Base-by-base conservation (phyloP, 2,888 invertebrate genomes). In the Campoplex nolae region DNA sequence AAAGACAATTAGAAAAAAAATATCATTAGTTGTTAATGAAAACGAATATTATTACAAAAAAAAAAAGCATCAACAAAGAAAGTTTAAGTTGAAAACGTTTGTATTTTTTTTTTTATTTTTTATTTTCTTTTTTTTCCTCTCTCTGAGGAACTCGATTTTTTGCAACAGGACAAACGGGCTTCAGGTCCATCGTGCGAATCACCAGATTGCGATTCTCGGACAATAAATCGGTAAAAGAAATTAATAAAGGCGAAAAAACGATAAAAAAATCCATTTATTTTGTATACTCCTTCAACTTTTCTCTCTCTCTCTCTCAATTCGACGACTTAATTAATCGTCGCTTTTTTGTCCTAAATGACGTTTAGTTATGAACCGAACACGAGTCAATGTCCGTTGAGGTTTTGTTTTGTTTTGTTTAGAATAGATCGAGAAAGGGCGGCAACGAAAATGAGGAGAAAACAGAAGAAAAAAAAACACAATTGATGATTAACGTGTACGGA, bases 1-100 rank as follows among this genome's bases (percentile, higher is more conserved):
- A 85, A 89, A 89, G 88, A 88, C 88, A 83, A 83, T 83, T 89
- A 87, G 85, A 71, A 71, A 23, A 23, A 23, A 42, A 81, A 87
- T 88, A 88, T 85, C 88, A 82, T 81, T 86, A 83, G 84, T 48
- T n/a, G 84, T 87, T 18, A 8, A 73, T 77, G 84, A 32, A 48
- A 48, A 6, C 18, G n/a, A 75, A n/a, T 32, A 32, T 71, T 23
- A 9, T 38, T 38, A 6, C 38, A 38, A 38, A 38, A 0, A 48
- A 71, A 16, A 28, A 45, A 45, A 28, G 23, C 67, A 67, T 8
- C 18, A 67, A 35, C 58, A 38, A 23, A 23, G 23, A 23, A 38
- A 68, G 38, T 9, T 38, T 11, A 38, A 32, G 38, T n/a, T 32
- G 38, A 38, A 38, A 42, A 11, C 42, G 67, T 38, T 38, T 8